These are phyloP conservation scores for Brachylomia viminalis DNA, from an alignment of 2,888 invertebrate species.

Conservation along the genomic window DNA sequence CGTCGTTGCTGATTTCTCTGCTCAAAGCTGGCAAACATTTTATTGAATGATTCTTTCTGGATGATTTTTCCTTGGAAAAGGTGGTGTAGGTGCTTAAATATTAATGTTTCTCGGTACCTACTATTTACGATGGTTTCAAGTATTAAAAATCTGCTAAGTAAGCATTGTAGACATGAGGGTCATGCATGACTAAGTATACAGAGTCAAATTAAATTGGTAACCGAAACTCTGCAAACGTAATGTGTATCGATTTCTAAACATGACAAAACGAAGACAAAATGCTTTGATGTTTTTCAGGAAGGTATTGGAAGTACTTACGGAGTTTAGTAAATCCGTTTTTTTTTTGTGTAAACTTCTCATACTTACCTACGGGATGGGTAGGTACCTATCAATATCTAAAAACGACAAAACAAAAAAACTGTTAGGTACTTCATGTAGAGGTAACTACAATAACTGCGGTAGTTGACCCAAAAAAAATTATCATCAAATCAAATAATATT, in stretches of 20 bases:
- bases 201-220: neutral
- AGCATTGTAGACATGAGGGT: neutral
- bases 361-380: too few species aligned
- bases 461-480: neutral
- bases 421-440: too few species aligned
- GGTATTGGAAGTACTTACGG: too few species aligned
- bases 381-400: too few species aligned
- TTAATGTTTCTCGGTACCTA: neutral
- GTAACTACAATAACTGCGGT: neutral
- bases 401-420: too few species aligned
- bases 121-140: neutral
- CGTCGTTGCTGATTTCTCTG: neutral
- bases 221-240: neutral
- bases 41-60: neutral
- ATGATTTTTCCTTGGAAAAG: neutral
- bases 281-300: too few species aligned
- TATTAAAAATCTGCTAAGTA: too few species aligned
- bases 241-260: too few species aligned
- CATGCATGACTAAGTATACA: neutral
- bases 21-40: conserved; percentile 5
- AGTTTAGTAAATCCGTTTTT: too few species aligned
- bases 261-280: neutral
- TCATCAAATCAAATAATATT: neutral
- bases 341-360: too few species aligned
- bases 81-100: neutral